Conservation (phyloP, 2,113 vertebrate species). For the Embiotoca jacksoni region DNA sequence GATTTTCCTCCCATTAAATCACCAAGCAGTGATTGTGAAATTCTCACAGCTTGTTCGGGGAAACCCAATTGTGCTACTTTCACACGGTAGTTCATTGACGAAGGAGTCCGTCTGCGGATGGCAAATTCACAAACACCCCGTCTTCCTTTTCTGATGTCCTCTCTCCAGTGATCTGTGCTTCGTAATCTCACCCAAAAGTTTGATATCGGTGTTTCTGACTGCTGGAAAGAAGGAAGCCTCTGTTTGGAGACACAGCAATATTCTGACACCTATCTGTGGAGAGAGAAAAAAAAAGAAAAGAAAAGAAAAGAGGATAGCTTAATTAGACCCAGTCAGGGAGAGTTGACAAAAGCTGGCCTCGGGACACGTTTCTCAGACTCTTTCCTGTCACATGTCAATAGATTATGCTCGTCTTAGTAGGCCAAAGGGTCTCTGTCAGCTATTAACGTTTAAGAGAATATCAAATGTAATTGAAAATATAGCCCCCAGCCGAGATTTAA, state of each 20-base stretch:
- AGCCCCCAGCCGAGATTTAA: slow-evolving; percentile 33
- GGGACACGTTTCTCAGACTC: slow-evolving; percentile 75
- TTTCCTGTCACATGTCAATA: slow-evolving; percentile 81
- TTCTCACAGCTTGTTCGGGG: slow-evolving; percentile 55
- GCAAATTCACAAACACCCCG: slow-evolving; percentile 57
- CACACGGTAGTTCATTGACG: slow-evolving; percentile 59
- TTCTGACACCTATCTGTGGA: slow-evolving; percentile 75
- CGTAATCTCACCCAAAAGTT: slow-evolving; percentile 63
- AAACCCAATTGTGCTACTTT: slow-evolving; percentile 69
- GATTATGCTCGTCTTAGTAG: slow-evolving; percentile 55
- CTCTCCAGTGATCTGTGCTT: slow-evolving; percentile 2
- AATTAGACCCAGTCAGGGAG: slow-evolving; percentile 75
- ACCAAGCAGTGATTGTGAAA: slow-evolving; percentile 69
- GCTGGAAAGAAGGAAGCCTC: slow-evolving; percentile 56
- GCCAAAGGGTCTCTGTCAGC: slow-evolving; percentile 56
- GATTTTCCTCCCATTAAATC: slow-evolving; percentile 61
- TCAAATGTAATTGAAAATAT: slow-evolving; percentile 52
- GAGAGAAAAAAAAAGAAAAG: slow-evolving; percentile 2
- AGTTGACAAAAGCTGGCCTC: slow-evolving; percentile 79
- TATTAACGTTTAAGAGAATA: slow-evolving; percentile 42
- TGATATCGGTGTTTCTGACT: slow-evolving; percentile 73
- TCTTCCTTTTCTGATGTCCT: slow-evolving; percentile 46
- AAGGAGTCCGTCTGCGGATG: slow-evolving; percentile 34
- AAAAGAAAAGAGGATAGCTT: slow-evolving; percentile 52
- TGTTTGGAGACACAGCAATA: slow-evolving; percentile 59